A percentile compares a stretch with the other conserved stretches of the same genome.
Evolutionary conservation across 2,113 vertebrate genomes (phyloP).

Genomic region (Muscicapa adusta): DNA sequence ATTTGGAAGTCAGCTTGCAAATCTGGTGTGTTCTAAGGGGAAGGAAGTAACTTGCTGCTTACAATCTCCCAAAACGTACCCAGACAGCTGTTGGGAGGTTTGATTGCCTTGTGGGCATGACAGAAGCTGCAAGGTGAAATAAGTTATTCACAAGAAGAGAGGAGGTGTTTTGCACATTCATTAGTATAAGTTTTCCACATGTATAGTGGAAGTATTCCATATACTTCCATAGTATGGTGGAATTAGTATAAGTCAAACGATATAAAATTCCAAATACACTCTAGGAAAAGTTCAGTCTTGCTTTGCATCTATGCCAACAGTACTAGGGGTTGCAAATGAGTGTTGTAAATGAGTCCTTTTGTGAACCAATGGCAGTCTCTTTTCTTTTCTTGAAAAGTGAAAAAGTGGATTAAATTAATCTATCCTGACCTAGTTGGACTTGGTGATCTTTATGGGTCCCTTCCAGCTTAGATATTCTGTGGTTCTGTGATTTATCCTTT

Average conservation of each 20-base stretch:
- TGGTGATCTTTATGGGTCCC: background rate
- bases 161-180: background rate
- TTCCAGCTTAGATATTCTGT: background rate
- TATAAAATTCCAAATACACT: background rate
- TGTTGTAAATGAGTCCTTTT: background rate
- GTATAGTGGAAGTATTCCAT: too few species aligned
- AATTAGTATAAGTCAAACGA: background rate
- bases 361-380: background rate
- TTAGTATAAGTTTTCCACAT: background rate
- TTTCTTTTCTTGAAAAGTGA: background rate
- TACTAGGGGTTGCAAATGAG: background rate
- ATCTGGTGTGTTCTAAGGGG: background rate
- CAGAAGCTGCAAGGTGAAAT: background rate
- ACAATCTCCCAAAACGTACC: accelerated
- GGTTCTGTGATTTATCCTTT: background rate
- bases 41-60: background rate
- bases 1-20: background rate
- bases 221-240: too few species aligned
- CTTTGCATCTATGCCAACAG: background rate
- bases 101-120: background rate
- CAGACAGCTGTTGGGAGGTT: background rate
- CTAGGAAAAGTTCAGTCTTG: background rate
- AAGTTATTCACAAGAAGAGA: background rate
- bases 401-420: background rate
- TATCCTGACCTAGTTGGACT: background rate